phyloP scores from a whole-genome alignment of 1,140 invertebrate genomes.

The Neodiprion pinetum region DNA sequence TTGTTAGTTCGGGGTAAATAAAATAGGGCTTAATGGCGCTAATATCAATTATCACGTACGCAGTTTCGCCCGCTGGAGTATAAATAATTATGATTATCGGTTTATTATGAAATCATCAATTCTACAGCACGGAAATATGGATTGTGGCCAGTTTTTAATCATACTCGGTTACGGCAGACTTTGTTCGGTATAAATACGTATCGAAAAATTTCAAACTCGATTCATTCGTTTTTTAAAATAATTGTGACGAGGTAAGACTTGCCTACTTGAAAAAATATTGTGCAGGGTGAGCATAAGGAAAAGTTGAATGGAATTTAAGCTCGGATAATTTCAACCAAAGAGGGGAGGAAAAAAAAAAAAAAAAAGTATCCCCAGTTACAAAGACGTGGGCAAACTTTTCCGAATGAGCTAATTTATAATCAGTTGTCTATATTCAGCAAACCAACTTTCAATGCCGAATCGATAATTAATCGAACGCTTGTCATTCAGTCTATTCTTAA shows the following conservation, averaged over 20 bases:
- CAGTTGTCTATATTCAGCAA: background rate
- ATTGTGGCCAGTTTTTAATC: slow-evolving; percentile 29
- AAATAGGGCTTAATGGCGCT: slow-evolving; percentile 18
- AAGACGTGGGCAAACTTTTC: background rate
- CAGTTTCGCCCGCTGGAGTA: background rate
- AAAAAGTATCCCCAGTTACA: too few relatives aligned
- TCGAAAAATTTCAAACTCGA: too few relatives aligned
- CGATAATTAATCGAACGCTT: background rate
- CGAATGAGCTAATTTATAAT: background rate
- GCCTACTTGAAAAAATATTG: too few relatives aligned
- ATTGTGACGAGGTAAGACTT: too few relatives aligned
- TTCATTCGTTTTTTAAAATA: too few relatives aligned
- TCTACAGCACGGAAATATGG: slow-evolving; percentile 24
- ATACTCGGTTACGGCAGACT: slow-evolving; percentile 23
- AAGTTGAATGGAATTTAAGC: too few relatives aligned
- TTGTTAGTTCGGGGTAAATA: slow-evolving; percentile 1
- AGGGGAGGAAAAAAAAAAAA: too few relatives aligned
- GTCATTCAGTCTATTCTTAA: slow-evolving; percentile 9
- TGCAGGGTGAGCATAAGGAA: too few relatives aligned
- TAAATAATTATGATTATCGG: background rate
- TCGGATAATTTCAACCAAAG: too few relatives aligned
- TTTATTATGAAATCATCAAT: slow-evolving; percentile 32
- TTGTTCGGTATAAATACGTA: too few relatives aligned
- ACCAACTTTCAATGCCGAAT: background rate
- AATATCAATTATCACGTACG: slow-evolving; percentile 22